Base-by-base conservation (phyloP, 2,888 invertebrate genomes). In the Aquatica leii region DNA sequence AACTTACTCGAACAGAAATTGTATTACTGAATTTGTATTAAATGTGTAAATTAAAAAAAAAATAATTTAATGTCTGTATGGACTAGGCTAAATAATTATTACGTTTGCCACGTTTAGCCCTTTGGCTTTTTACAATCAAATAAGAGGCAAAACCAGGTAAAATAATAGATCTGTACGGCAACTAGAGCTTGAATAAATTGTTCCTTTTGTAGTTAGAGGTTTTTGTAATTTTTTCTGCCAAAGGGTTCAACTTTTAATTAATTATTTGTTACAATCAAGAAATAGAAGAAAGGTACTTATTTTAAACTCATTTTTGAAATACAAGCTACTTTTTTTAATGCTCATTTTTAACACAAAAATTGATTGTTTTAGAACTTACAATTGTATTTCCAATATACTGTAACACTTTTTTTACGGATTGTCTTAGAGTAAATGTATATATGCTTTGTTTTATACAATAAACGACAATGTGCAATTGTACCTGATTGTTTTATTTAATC, bases 321-420 rank as follows among this genome's bases (percentile, higher is more conserved):
- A 43, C 6, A 12, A 5, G n/a, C 18, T 46, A 20, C 17, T 43
- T 43, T 43, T 43, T 4, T 46, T 18, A 18, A 41, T 41, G 41
- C 15, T 15, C 41, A 8, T 20, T 46, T 37, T 46, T 46, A n/a
- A n/a, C n/a, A n/a, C n/a, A n/a, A n/a, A n/a, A n/a, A n/a, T n/a
- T 46, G 17, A 20, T 46, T 46, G 46, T 46, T 46, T 6, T 3
- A 43, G 14, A 14, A 17, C 9, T 43, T 14, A 17, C 8, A 43
- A 43, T 43, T 34, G 14, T 11, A n/a, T 50, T 50, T 24, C 24
- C 50, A 18, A 34, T 34, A 56, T 61, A n/a, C n/a, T n/a, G n/a
- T n/a, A 63, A 59, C 51, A 65, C 57, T 65, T 68, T 68, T n/a
- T 65, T 53, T 63, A 68, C 63, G 65, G 68, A 68, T 59, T 68